Percentiles rank a stretch among this genome's conserved stretches.
These are phyloP conservation scores for Hyperoplus immaculatus DNA, from an alignment of 2,797 vertebrate genomes.

Conservation along the genomic window DNA sequence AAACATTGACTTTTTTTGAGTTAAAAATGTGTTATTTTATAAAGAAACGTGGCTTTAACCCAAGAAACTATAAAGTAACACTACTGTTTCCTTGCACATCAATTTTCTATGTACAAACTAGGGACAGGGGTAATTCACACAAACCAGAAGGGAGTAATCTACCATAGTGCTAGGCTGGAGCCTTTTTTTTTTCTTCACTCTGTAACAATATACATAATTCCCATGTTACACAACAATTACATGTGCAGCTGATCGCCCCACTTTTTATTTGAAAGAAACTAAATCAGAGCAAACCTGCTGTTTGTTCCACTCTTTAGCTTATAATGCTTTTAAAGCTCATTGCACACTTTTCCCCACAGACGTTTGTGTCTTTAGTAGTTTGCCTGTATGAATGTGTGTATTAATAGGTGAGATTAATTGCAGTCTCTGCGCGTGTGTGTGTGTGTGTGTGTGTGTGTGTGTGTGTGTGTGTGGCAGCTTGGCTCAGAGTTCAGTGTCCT, in stretches of 20 bases:
- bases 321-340: constrained; percentile 84
- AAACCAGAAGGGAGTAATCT: constrained; percentile 82
- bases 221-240: constrained; percentile 87
- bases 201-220: constrained; percentile 86
- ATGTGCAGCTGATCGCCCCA: constrained; percentile 79
- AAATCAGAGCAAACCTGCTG: constrained; percentile 65
- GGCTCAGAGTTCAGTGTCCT: constrained; percentile 88
- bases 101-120: constrained; percentile 89
- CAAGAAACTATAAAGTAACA: constrained; percentile 88
- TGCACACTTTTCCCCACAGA: constrained; percentile 78
- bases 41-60: constrained; percentile 89
- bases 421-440: constrained; percentile 33
- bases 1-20: constrained; percentile 85
- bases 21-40: constrained; percentile 85
- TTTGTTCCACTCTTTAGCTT: constrained; percentile 78
- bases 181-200: constrained; percentile 60
- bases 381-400: constrained; percentile 62
- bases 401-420: constrained; percentile 59
- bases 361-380: constrained; percentile 67
- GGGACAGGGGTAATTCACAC: constrained; percentile 84
- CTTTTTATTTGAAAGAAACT: constrained; percentile 70
- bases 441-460: too few species aligned
- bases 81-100: constrained; percentile 84
- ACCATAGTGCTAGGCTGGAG: constrained; percentile 91
- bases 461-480: constrained; percentile 36